A percentile compares a stretch with the other conserved stretches of the same genome.
Evolutionary conservation across 2,888 invertebrate genomes (phyloP).

Genomic region (Celastrina argiolus): DNA sequence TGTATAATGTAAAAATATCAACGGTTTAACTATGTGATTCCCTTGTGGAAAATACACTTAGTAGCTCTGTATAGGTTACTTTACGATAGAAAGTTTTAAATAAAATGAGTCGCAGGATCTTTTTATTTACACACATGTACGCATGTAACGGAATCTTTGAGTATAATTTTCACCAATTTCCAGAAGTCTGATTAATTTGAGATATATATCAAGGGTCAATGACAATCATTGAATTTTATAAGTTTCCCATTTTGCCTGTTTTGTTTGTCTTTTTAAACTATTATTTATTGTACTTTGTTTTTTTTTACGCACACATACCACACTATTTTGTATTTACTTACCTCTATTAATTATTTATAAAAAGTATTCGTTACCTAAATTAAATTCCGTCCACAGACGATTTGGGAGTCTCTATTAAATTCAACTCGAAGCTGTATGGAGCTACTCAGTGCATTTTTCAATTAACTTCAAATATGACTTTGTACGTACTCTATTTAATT

Average conservation of each 20-base stretch:
- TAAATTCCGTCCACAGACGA: conserved; percentile 21
- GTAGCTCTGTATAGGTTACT: not conserved
- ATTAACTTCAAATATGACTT: not conserved
- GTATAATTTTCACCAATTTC: too few species aligned
- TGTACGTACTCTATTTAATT: conserved; percentile 11
- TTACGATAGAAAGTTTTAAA: too few species aligned
- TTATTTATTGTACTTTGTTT: not conserved
- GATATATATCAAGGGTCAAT: too few species aligned
- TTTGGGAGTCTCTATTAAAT: not conserved
- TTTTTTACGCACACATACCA: too few species aligned
- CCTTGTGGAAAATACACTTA: not conserved
- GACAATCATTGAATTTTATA: too few species aligned
- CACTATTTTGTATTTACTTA: too few species aligned
- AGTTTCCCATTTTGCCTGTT: too few species aligned
- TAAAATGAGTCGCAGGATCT: not conserved
- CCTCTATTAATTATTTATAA: not conserved
- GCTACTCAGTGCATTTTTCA: not conserved
- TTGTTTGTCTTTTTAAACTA: too few species aligned
- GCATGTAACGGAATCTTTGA: too few species aligned
- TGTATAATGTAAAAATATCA: not conserved
- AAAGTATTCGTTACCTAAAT: conserved; percentile 5
- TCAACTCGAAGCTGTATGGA: not conserved
- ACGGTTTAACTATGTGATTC: not conserved
- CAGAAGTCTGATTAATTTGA: too few species aligned
- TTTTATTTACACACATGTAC: too few species aligned